These are phyloP conservation scores for Formica selysi DNA, from an alignment of 1,140 invertebrate species.

Conservation along the genomic window DNA sequence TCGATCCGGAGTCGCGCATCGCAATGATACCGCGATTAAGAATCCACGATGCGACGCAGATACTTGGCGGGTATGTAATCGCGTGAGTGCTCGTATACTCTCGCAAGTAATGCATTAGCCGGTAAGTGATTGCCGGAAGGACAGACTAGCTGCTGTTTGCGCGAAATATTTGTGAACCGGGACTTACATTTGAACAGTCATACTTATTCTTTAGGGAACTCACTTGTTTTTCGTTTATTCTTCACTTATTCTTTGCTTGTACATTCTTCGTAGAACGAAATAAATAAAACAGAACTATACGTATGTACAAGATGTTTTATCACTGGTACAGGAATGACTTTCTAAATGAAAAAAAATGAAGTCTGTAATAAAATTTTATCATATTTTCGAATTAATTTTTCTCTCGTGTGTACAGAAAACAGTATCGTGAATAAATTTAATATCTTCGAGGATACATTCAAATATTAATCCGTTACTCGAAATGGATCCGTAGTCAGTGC, in stretches of 20 bases:
- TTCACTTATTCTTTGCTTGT: neutral
- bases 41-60: slow-evolving; percentile 46
- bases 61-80: slow-evolving; percentile 63
- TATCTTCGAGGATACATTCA: neutral
- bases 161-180: slow-evolving; percentile 7
- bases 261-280: neutral
- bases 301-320: neutral
- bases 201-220: slow-evolving; percentile 40
- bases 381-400: neutral
- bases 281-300: slow-evolving; percentile 15
- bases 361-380: neutral
- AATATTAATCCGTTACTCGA: slow-evolving; percentile 29
- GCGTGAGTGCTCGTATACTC: slow-evolving; percentile 62
- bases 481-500: neutral
- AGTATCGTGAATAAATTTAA: slow-evolving; percentile 23
- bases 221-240: neutral
- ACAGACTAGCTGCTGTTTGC: slow-evolving; percentile 34
- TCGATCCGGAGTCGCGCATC: neutral
- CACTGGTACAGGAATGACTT: neutral
- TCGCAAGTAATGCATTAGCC: slow-evolving; percentile 58
- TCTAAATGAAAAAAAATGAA: neutral
- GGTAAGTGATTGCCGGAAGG: slow-evolving; percentile 60
- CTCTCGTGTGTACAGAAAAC: neutral
- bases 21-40: slow-evolving; percentile 39
- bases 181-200: slow-evolving; percentile 60